phyloP scores from a whole-genome alignment of 1,140 invertebrate species.

The Tyrophagus putrescentiae region DNA sequence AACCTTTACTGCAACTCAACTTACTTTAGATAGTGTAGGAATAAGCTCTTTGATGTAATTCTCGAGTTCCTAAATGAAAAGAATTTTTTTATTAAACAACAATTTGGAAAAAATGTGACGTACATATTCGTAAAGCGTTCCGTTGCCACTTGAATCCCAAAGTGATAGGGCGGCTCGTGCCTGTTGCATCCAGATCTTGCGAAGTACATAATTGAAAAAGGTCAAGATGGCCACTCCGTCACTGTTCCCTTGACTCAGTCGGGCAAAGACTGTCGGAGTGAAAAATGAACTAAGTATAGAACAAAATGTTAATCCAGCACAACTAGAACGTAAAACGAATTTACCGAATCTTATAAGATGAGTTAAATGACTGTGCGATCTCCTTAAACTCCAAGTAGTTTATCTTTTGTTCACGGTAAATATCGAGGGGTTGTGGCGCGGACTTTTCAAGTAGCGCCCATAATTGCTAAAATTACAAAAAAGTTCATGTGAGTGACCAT shows the following conservation, averaged over 20 bases:
- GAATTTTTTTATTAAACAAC: not conserved
- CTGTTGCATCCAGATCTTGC: conserved; percentile 82
- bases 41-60: conserved; percentile 86
- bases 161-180: conserved; percentile 78
- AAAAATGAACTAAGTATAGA: conserved; percentile 49
- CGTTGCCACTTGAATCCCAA: conserved; percentile 81
- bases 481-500: not conserved
- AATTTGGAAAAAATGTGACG: conserved; percentile 29
- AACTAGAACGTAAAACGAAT: conserved; percentile 14
- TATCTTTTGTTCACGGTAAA: conserved; percentile 62
- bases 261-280: conserved; percentile 65
- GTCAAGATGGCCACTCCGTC: conserved; percentile 63
- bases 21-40: conserved; percentile 62
- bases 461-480: conserved; percentile 39
- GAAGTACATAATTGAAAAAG: conserved; percentile 87
- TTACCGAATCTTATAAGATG: conserved; percentile 47
- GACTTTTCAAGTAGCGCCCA: conserved; percentile 63
- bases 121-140: conserved; percentile 72
- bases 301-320: conserved; percentile 2
- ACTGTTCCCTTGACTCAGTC: conserved; percentile 60
- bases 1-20: conserved; percentile 1
- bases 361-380: conserved; percentile 47
- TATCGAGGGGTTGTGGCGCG: conserved; percentile 49
- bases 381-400: conserved; percentile 68
- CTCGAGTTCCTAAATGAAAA: conserved; percentile 59